phyloP scores from a whole-genome alignment of 2,888 invertebrate genomes.

The Tipula vernalis region DNA sequence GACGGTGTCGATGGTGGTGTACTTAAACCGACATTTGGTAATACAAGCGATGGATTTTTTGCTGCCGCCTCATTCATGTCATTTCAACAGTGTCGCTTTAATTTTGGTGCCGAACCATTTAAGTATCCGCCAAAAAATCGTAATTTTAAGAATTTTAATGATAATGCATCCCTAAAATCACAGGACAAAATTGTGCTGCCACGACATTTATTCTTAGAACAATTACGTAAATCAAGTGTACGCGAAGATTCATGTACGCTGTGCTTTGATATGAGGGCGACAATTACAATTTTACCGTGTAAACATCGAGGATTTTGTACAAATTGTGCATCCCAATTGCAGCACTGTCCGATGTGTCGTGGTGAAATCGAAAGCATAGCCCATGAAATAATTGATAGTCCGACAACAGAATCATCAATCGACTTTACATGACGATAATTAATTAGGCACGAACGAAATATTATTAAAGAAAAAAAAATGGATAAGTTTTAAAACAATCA shows the following conservation, averaged over 20 bases:
- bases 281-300: conserved; percentile 66
- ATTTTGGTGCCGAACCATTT: conserved; percentile 77
- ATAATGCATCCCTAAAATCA: conserved; percentile 56
- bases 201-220: conserved; percentile 63
- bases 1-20: conserved; percentile 63
- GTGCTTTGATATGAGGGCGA: conserved; percentile 71
- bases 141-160: conserved; percentile 61
- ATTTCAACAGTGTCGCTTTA: conserved; percentile 88
- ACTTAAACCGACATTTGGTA: conserved; percentile 61
- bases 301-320: conserved; percentile 80
- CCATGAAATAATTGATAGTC: conserved; percentile 16
- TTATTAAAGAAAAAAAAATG: not conserved
- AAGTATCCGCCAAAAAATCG: conserved; percentile 56
- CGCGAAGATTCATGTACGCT: conserved; percentile 76
- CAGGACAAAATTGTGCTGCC: conserved; percentile 68
- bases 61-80: conserved; percentile 96
- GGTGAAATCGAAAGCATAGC: conserved; percentile 24
- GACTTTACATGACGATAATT: conserved; percentile 7
- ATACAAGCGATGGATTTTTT: conserved; percentile 74
- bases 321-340: conserved; percentile 61
- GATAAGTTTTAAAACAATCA: not conserved
- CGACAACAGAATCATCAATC: not conserved
- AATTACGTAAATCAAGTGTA: conserved; percentile 58
- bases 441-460: not conserved
- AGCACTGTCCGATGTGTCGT: conserved; percentile 81